Conservation (phyloP, 1,140 invertebrate genomes). For the Drosophila rhopaloa region DNA sequence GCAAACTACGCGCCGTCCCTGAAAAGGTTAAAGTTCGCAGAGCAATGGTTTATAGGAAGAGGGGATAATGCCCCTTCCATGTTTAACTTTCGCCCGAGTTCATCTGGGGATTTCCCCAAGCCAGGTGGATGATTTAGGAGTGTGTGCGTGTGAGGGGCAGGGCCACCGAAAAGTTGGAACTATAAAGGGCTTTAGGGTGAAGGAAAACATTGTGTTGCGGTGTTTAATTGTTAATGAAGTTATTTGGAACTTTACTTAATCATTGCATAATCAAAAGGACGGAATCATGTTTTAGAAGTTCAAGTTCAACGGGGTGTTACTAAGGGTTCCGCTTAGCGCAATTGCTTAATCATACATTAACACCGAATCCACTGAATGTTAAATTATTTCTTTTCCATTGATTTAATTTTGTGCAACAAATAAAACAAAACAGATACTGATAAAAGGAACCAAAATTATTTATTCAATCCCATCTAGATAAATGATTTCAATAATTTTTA, state of each 20-base stretch:
- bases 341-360: not conserved
- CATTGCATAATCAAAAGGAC: constrained; percentile 1
- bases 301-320: not conserved
- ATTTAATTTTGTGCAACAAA: not conserved
- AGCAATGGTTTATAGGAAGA: not conserved
- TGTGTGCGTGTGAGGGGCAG: not conserved
- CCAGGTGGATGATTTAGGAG: constrained; percentile 13
- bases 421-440: no score
- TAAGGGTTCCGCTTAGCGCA: not conserved
- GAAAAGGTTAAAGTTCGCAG: constrained; percentile 63
- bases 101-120: constrained; percentile 27
- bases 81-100: constrained; percentile 29
- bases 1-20: constrained; percentile 27
- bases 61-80: not conserved
- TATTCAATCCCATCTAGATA: no score
- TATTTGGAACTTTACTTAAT: constrained; percentile 27
- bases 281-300: not conserved
- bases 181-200: constrained; percentile 18
- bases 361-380: not conserved
- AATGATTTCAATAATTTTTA: not conserved
- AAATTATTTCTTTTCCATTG: not conserved
- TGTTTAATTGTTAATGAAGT: constrained; percentile 38
- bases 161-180: constrained; percentile 12
- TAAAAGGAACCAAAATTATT: no score
- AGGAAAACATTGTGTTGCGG: constrained; percentile 19